phyloP scores from a whole-genome alignment of 2,797 vertebrate species.

The Oryzias dopingdopingensis region DNA sequence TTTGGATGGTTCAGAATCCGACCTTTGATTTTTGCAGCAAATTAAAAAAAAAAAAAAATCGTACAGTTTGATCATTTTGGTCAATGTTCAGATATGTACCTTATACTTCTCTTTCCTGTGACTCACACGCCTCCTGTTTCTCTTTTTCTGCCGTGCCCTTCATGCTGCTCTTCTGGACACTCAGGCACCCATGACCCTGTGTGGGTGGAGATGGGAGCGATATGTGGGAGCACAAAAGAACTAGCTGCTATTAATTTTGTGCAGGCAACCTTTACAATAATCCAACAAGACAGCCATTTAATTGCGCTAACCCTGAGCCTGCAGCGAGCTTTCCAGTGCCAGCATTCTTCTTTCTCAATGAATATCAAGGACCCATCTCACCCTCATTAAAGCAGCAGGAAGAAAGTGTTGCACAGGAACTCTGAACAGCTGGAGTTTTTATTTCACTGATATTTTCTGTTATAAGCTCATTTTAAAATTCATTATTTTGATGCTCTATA shows the following conservation, averaged over 20 bases:
- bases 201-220: constrained; percentile 48
- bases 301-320: constrained; percentile 65
- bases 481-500: constrained; percentile 16
- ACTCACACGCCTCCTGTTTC: constrained; percentile 26
- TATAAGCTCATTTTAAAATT: constrained; percentile 5
- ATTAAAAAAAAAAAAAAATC: background rate
- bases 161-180: constrained; percentile 40
- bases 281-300: constrained; percentile 71
- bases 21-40: too few relatives aligned
- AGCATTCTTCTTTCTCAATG: constrained; percentile 39
- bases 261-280: constrained; percentile 67
- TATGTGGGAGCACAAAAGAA: constrained; percentile 51
- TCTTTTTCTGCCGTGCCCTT: constrained; percentile 31
- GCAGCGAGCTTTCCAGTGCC: constrained; percentile 37
- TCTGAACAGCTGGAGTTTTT: background rate
- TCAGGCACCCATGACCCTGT: constrained; percentile 42
- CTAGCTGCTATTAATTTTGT: constrained; percentile 65
- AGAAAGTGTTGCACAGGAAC: constrained; percentile 13
- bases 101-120: constrained; percentile 6
- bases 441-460: constrained; percentile 1
- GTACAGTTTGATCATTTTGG: constrained; percentile 5
- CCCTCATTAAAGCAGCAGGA: constrained; percentile 56
- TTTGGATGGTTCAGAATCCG: too few relatives aligned
- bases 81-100: background rate
- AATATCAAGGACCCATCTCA: constrained; percentile 58